Percentiles rank a stretch among this genome's conserved stretches.
These are phyloP conservation scores for Aselliscus stoliczkanus DNA, from an alignment of 2,797 vertebrate genomes.

Conservation along the genomic window DNA sequence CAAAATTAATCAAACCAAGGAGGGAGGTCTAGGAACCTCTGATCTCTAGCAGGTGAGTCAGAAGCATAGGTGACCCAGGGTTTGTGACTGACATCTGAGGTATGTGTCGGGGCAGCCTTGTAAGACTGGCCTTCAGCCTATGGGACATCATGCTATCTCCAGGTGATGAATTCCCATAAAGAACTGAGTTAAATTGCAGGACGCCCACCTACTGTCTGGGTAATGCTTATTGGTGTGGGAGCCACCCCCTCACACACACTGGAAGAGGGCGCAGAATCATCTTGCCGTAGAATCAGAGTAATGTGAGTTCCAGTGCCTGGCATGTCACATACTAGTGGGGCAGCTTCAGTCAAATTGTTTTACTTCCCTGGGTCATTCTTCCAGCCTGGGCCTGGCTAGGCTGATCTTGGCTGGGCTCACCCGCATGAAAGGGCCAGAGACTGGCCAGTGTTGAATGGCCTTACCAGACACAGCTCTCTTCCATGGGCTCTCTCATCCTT, in stretches of 20 bases:
- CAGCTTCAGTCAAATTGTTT: background rate
- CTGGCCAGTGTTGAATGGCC: background rate
- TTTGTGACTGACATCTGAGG: background rate
- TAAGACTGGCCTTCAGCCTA: background rate
- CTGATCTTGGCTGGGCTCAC: background rate
- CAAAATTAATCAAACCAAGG: background rate
- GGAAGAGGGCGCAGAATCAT: background rate
- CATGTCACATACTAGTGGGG: fast-evolving
- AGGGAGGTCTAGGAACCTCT: background rate
- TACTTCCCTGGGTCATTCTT: background rate
- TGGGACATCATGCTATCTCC: background rate
- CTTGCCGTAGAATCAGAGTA: background rate
- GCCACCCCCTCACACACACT: fast-evolving
- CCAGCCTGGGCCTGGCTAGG: background rate
- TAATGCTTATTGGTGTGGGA: background rate
- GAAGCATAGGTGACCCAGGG: background rate
- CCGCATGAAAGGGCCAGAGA: fast-evolving
- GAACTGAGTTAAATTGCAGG: background rate
- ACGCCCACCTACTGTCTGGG: background rate
- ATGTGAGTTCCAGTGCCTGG: background rate
- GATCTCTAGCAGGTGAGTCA: background rate
- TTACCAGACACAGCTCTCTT: background rate
- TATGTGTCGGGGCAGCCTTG: background rate
- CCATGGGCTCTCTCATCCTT: background rate
- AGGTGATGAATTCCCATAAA: background rate